Percentiles rank a stretch among this genome's conserved stretches.
Conservation (phyloP, 1,140 invertebrate species). For the Telenomus remus region DNA sequence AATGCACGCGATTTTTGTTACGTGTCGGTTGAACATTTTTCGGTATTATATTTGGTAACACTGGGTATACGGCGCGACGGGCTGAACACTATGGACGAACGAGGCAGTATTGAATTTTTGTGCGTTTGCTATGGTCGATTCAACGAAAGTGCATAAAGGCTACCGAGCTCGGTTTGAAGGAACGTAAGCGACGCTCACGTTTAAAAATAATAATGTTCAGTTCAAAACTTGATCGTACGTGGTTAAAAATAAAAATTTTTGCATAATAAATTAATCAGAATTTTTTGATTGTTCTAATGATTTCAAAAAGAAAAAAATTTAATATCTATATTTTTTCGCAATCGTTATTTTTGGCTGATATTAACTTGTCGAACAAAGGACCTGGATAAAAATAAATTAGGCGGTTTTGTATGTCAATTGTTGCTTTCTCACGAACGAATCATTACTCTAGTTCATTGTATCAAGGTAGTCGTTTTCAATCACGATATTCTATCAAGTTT, state of each 20-base stretch:
- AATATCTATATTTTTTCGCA: too few relatives aligned
- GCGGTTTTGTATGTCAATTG: background rate
- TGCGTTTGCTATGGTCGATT: slow-evolving; percentile 72
- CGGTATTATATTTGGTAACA: slow-evolving; percentile 63
- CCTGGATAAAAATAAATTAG: background rate
- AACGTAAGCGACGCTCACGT: slow-evolving; percentile 35
- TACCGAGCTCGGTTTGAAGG: slow-evolving; percentile 45
- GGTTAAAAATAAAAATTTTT: slow-evolving; percentile 8
- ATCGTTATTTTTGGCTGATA: too few relatives aligned
- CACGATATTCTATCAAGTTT: slow-evolving; percentile 20
- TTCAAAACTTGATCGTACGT: slow-evolving; percentile 24
- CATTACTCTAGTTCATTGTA: slow-evolving; percentile 14
- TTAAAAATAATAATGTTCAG: slow-evolving; percentile 41
- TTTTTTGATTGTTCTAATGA: background rate
- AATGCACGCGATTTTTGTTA: too few relatives aligned
- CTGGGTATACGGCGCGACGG: slow-evolving; percentile 68
- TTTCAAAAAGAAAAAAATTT: slow-evolving; percentile 5
- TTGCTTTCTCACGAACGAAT: slow-evolving; percentile 7
- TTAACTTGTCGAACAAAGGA: background rate
- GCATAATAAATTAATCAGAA: background rate
- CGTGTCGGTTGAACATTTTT: slow-evolving; percentile 7
- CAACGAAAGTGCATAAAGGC: slow-evolving; percentile 71
- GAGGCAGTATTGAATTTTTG: slow-evolving; percentile 74
- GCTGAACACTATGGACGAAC: slow-evolving; percentile 66
- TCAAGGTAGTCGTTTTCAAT: slow-evolving; percentile 18